Percentiles rank a stretch among this genome's conserved stretches.
phyloP scores from a whole-genome alignment of 64 coral and sea anemone species.

The Stichodactyla mertensii region DNA sequence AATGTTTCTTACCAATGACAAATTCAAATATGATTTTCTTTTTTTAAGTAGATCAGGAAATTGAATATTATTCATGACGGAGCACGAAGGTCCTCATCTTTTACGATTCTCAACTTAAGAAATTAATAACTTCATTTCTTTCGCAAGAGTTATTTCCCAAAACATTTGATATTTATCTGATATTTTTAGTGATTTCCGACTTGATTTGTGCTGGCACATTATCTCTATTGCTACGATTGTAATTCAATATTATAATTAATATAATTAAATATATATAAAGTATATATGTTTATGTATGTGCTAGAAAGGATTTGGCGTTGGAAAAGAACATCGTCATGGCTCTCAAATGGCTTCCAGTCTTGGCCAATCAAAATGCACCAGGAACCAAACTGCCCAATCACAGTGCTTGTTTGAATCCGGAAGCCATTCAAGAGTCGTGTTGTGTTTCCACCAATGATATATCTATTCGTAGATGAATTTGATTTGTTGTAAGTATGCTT shows the following conservation, averaged over 20 bases:
- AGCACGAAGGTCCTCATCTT: not conserved
- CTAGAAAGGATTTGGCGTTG: not conserved
- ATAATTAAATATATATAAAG: not conserved
- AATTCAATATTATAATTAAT: not conserved
- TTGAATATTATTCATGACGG: not conserved
- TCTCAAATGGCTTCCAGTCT: not conserved
- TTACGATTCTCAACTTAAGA: not conserved
- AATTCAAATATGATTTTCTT: too few relatives aligned
- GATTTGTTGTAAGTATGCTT: not conserved
- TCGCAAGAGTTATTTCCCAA: not conserved
- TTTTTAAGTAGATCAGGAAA: too few relatives aligned
- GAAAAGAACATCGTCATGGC: not conserved
- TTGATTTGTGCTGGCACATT: constrained; percentile 11
- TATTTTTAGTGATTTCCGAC: not conserved
- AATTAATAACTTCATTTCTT: not conserved
- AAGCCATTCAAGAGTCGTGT: not conserved
- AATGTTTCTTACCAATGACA: too few relatives aligned
- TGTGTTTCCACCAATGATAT: not conserved
- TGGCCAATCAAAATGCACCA: too few relatives aligned
- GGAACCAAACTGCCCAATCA: too few relatives aligned
- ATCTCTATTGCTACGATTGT: not conserved
- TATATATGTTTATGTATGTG: not conserved
- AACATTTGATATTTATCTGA: constrained; percentile 5
- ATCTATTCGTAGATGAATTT: not conserved
- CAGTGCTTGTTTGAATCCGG: not conserved